A percentile compares a stretch with the other conserved stretches of the same genome.
Conservation (phyloP, 1,140 invertebrate genomes). For the honey bee (Apis mellifera) region Amel_HAv3.1 CM009945.2:5212501-5213000, state of each 20-base stretch:
- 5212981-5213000: slow-evolving; percentile 9
- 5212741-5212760: slow-evolving; percentile 84
- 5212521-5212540: background rate
- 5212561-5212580: background rate
- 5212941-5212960: background rate
- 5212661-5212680: slow-evolving; percentile 77
- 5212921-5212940: background rate
- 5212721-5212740: slow-evolving; percentile 90
- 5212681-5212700: slow-evolving; percentile 90
- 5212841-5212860: background rate
- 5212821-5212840: background rate
- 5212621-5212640: too few species aligned
- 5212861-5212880: background rate
- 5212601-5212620: background rate
- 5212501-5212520: background rate
- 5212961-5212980: background rate
- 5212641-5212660: background rate
- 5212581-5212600: background rate
- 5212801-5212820: background rate
- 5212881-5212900: background rate
- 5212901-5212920: background rate
- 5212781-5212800: background rate
- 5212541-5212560: background rate
- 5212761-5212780: too few species aligned
- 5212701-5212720: slow-evolving; percentile 91